Base-by-base conservation (phyloP, 2,888 invertebrate species). In the Euplagia quadripunctaria region DNA sequence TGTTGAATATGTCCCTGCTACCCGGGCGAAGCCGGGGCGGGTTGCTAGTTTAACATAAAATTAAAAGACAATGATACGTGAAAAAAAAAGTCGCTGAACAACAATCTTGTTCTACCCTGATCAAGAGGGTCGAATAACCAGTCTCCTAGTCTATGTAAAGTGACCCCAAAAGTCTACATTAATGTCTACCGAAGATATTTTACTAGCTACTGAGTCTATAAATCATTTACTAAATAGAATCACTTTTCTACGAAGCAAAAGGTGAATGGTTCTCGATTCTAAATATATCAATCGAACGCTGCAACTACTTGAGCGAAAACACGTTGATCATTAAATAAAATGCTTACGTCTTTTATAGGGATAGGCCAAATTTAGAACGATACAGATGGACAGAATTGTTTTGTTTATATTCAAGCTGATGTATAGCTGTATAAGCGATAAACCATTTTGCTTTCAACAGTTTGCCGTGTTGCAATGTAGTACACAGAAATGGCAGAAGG, bases 221-320 rank as follows among this genome's bases (percentile, higher is more conserved):
- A 68, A 68, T 68, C 68, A 68, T 43, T 68, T 16, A 12, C n/a
- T 58, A 58, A 51, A 42, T 42, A 43, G 12, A 55, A 17, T 66
- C 46, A 20, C 43, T 55, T 42, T 58, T 41, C 52, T 43, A 12
- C 20, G 46, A 71, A 41, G 46, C 67, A 67, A 72, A 72, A 72
- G 71, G 71, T 72, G 71, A 72, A 72, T 58, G 67, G 51, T 72
- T 63, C 66, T 12, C 43, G 20, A 14, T 16, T 49, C 71, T 72
- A 72, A 67, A 67, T 72, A 67, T 67, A 61, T 31, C 46, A 61
- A n/a, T 61, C 41, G 17, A 61, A 65, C 69, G 69, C 49, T 69
- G 61, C 61, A 61, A 11, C 46, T 42, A 71, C 70, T 71, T 43
- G 64, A 51, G 16, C 16, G 52, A 8, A 64, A 52, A 42, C 64